These are phyloP conservation scores for Lasioglossum baleicum DNA, from an alignment of 1,140 invertebrate species.

Conservation along the genomic window DNA sequence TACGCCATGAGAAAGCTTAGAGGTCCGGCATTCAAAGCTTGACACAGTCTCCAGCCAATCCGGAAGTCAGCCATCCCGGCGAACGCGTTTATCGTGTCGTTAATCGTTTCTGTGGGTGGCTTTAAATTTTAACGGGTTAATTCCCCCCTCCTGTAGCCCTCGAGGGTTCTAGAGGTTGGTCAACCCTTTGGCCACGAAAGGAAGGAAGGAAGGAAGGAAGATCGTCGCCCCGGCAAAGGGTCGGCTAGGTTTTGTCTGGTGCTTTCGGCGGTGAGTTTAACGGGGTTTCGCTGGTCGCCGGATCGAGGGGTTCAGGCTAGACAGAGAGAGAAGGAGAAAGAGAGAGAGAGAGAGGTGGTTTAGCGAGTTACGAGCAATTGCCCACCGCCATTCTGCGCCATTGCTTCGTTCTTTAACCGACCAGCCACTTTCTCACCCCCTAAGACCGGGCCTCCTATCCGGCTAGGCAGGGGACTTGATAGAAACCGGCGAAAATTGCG, in stretches of 20 bases:
- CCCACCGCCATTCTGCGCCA: conserved; percentile 71
- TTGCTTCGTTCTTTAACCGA: conserved; percentile 66
- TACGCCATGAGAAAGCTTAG: no score
- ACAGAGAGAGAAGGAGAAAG: conserved; percentile 28
- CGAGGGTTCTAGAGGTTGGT: conserved; percentile 1
- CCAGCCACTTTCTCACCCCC: conserved; percentile 51
- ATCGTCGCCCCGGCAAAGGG: conserved; percentile 61
- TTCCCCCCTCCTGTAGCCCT: conserved; percentile 35
- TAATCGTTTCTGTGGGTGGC: conserved; percentile 34
- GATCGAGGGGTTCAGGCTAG: conserved; percentile 53
- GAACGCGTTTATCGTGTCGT: conserved; percentile 11
- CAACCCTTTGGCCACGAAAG: conserved; percentile 41
- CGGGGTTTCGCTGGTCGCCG: conserved; percentile 67
- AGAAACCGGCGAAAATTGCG: conserved; percentile 65
- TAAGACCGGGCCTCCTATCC: conserved; percentile 27
- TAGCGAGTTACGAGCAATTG: conserved; percentile 73
- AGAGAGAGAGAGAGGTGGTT: conserved; percentile 46
- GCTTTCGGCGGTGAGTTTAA: conserved; percentile 61
- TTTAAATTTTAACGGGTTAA: conserved; percentile 61
- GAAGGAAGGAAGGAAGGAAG: conserved; percentile 61
- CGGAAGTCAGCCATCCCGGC: background rate
- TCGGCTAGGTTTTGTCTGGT: conserved; percentile 60
- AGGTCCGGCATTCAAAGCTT: background rate
- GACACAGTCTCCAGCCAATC: background rate
- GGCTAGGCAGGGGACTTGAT: conserved; percentile 53